Evolutionary conservation across 2,113 vertebrate species (phyloP).

Genomic region (Corynorhinus townsendii): DNA sequence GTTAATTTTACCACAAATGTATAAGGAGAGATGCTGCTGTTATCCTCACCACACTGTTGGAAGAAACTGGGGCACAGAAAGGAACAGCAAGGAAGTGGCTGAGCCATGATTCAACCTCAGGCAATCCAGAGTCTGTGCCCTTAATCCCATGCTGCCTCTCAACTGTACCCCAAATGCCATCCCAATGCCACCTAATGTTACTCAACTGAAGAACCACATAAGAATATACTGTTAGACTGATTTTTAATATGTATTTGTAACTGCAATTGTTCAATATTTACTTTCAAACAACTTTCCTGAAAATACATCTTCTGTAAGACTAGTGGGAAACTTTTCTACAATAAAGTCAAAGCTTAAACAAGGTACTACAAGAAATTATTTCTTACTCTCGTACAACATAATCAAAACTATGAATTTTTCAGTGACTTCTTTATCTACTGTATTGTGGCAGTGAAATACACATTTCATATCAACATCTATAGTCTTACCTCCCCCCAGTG

Average conservation of each 20-base stretch:
- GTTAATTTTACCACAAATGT: not conserved
- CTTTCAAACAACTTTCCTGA: not conserved
- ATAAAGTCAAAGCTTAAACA: not conserved
- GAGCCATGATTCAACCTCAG: not conserved
- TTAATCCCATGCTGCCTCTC: not conserved
- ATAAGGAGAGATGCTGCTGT: not conserved
- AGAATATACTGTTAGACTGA: not conserved
- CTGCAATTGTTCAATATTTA: not conserved
- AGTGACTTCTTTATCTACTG: not conserved
- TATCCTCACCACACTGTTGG: not conserved
- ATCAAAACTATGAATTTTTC: not conserved
- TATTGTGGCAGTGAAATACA: not conserved
- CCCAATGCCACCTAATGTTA: not conserved
- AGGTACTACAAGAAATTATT: not conserved
- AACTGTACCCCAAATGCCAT: not conserved
- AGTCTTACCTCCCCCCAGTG: not conserved
- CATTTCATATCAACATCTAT: not conserved
- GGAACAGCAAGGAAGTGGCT: not conserved
- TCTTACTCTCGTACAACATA: not conserved
- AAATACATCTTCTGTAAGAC: not conserved
- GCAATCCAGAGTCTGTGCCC: not conserved
- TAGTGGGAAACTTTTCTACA: not conserved
- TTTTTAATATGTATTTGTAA: not conserved
- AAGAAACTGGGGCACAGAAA: not conserved
- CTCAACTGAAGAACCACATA: not conserved